Conservation (phyloP, 2,888 invertebrate species). For the Clunio marinus region DNA sequence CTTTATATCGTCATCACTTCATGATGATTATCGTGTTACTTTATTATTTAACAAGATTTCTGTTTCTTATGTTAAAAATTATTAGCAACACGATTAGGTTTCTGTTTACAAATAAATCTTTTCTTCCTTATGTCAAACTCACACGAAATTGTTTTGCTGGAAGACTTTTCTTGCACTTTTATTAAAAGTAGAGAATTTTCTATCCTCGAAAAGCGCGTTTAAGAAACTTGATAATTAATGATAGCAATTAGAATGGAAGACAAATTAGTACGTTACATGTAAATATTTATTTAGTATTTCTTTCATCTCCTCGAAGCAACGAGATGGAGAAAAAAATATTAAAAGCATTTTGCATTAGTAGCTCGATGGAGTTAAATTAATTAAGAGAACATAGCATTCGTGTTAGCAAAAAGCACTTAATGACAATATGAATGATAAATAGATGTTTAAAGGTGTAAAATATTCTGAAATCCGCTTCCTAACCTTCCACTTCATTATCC, state of each 20-base stretch:
- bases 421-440: constrained; percentile 26
- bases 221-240: constrained; percentile 28
- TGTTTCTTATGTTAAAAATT: not conserved
- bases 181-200: not conserved
- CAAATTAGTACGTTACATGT: constrained; percentile 31
- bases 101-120: not conserved
- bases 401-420: constrained; percentile 36
- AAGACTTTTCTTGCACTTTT: constrained; percentile 1
- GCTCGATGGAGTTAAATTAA: constrained; percentile 27
- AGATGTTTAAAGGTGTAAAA: constrained; percentile 39
- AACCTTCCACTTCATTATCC: too few species aligned
- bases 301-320: not conserved
- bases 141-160: not conserved
- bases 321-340: not conserved
- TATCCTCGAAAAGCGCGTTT: not conserved
- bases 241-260: constrained; percentile 27
- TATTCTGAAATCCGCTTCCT: constrained; percentile 16
- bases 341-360: not conserved
- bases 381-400: constrained; percentile 33
- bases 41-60: not conserved
- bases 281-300: constrained; percentile 27
- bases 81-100: not conserved
- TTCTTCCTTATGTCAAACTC: not conserved
- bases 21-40: constrained; percentile 9
- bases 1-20: not conserved